Base-by-base conservation (phyloP, 1,140 invertebrate genomes). In the Drosophila funebris region DNA sequence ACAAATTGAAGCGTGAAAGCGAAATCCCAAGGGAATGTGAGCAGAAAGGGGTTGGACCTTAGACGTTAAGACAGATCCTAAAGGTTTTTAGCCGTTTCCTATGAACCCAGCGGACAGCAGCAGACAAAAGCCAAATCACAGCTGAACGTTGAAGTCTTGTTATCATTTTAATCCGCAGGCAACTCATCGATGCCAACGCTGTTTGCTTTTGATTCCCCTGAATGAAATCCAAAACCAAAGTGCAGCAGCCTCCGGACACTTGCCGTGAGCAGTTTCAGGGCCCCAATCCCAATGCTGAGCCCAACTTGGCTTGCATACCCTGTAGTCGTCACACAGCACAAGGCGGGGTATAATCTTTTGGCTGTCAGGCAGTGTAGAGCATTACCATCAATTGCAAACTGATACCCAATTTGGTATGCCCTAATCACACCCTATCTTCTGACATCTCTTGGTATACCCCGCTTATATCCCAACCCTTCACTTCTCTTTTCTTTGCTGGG, bases 161-260 rank as follows among this genome's bases (percentile, higher is more conserved):
- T 90, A 90, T 90, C 85, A 90, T 73, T 90, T 90, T 84, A 84
- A 90, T 81, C 85, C 85, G 57, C 63, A 8, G 43, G 43, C 69
- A 37, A 31, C n/a, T 29, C 14, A n/a, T 54, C 63, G 29, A 13
- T n/a, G 20, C 16, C 13, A 61, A 29, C 29, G 6, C 13, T 43
- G 54, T 29, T 50, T 53, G 29, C 20, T 36, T 46, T 70, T 54
- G 14, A 41, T 90, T 89, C 81, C 85, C 48, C 70, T 85, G 89
- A 90, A 90, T 89, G 89, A 89, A 90, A 90, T 61, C 68, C 62
- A 77, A 90, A 89, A 90, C 89, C 89, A 18, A 46, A 43, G 57
- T 54, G 54, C 73, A 56, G 56, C 73, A 61, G 41, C 41, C 43
- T 52, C 48, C 50, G 20, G 61, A n/a, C 56, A 52, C 74, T 73